Evolutionary conservation across 2,113 vertebrate genomes (phyloP), one percentile per base, ranked within the genome.

Genomic region (Oreotrochilus melanogaster): DNA sequence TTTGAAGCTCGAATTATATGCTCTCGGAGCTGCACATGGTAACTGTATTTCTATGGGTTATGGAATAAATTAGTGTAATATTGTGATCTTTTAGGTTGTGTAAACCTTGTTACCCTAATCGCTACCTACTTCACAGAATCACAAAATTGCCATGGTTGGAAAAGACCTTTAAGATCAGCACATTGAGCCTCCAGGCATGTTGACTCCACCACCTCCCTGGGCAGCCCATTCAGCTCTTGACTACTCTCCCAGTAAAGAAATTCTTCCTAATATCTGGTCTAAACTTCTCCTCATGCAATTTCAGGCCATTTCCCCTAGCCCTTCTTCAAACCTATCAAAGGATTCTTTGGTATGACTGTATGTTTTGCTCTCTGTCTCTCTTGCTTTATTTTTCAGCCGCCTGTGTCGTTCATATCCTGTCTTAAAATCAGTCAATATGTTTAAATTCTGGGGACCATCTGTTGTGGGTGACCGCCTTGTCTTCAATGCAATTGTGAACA

Each of bases 401-500:
- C 97, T 99, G 21, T 98, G 98, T 81, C 45, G 1, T 25, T 97
- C 85, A 0, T 96, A 98, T 48, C 97, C 97, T 7, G 10, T 97
- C 69, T 90, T 98, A 75, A 98, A 97, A 76, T 97, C 98, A 0
- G 98, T 99, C 28, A 98, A 98, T 57, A 99, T 98, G 98, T 98
- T 98, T 90, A 98, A 98, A 58, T 98, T 98, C 91, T 97, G 97
- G 90, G 98, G 98, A 25, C 98, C 98, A 0, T 99, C 98, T 2
- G 66, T 97, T 0, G 95, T 98, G 28, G 98, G 98, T 14, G 98
- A 99, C 87, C 96, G 97, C 24, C 98, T 99, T 7, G 93, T 98
- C 57, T 98, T 98, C 97, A 98, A 94, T 4, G 98, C 98, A 33
- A 78, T 98, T 54, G 98, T 99, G 65, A 99, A 98, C 97, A 98